Conservation (phyloP, 1,140 invertebrate species). For the Penaeus japonicus region DNA sequence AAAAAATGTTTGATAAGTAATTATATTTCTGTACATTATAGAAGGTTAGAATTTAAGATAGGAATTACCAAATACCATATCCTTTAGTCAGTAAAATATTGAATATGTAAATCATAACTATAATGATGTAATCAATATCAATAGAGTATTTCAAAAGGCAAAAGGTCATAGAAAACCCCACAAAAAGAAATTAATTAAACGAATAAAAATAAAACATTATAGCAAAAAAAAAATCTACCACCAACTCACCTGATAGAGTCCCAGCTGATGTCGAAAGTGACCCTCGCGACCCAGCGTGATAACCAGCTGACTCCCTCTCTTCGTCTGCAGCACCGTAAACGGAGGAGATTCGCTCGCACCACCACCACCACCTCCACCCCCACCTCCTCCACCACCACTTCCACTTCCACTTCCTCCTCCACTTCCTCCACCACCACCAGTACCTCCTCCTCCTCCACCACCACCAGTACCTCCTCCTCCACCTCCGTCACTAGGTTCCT, state of each 20-base stretch:
- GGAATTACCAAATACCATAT: too few relatives aligned
- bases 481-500: background rate
- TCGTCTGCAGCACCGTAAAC: background rate
- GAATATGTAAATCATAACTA: too few relatives aligned
- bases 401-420: background rate
- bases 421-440: background rate
- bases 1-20: too few relatives aligned
- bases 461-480: background rate
- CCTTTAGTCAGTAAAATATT: too few relatives aligned
- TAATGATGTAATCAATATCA: too few relatives aligned
- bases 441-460: background rate
- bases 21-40: too few relatives aligned
- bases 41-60: too few relatives aligned
- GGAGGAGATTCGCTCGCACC: background rate
- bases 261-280: slow-evolving; percentile 7
- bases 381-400: background rate
- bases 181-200: background rate
- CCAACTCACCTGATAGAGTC: slow-evolving; percentile 35
- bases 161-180: too few relatives aligned
- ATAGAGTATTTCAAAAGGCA: too few relatives aligned
- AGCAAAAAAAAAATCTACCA: background rate
- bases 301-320: slow-evolving; percentile 29
- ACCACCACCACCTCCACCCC: background rate
- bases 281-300: background rate
- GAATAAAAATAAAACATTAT: background rate